Conservation (phyloP, 2,888 invertebrate species). For the Acanthosoma haemorrhoidale region DNA sequence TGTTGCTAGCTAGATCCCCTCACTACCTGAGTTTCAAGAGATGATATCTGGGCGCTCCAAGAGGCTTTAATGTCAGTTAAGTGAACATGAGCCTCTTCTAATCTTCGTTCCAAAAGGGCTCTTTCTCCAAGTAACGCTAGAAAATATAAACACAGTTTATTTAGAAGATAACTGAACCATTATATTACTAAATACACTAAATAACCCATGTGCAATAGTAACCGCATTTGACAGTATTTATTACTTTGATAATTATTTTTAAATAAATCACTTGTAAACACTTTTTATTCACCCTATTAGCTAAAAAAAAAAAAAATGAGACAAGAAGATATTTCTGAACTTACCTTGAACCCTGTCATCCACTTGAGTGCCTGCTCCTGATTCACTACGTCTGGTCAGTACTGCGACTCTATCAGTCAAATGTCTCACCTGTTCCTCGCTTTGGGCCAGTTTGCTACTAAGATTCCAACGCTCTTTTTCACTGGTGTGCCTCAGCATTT, state of each 20-base stretch:
- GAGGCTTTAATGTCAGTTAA: constrained; percentile 83
- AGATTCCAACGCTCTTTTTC: constrained; percentile 65
- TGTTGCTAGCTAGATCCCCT: constrained; percentile 30
- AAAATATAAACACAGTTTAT: not conserved
- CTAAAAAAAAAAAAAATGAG: too few species aligned
- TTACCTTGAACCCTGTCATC: constrained; percentile 53
- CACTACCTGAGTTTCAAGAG: constrained; percentile 77
- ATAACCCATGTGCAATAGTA: too few species aligned
- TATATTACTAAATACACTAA: too few species aligned
- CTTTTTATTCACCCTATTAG: too few species aligned
- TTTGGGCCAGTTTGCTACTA: constrained; percentile 63
- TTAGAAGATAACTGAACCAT: too few species aligned
- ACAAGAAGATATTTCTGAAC: too few species aligned
- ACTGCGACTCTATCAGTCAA: constrained; percentile 58
- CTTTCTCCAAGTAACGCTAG: constrained; percentile 55
- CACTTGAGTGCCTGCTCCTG: constrained; percentile 43
- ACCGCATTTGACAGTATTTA: too few species aligned
- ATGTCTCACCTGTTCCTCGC: constrained; percentile 69
- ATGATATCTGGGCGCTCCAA: constrained; percentile 86
- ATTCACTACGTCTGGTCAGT: constrained; percentile 50
- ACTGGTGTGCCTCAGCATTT: constrained; percentile 66
- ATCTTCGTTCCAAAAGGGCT: constrained; percentile 64
- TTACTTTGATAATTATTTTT: not conserved
- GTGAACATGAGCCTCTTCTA: constrained; percentile 81
- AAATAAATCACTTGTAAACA: not conserved